phyloP scores from a whole-genome alignment of 2,797 vertebrate genomes.

The Dendrocincla fuliginosa region DNA sequence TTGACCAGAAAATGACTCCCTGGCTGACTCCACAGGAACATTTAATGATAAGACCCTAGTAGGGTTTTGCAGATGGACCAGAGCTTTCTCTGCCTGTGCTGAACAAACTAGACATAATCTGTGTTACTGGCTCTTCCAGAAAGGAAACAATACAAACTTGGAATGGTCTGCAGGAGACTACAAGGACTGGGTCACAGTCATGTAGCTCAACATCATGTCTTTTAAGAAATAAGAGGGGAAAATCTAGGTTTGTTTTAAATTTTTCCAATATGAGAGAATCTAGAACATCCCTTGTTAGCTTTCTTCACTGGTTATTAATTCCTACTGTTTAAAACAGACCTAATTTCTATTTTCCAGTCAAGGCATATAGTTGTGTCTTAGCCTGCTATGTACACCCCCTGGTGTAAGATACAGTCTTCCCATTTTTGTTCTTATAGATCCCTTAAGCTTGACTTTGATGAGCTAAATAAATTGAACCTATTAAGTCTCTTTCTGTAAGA shows the following conservation, averaged over 20 bases:
- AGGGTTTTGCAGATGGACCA: neutral
- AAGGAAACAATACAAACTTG: neutral
- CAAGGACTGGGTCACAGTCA: neutral
- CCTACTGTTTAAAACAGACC: neutral
- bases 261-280: neutral
- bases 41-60: neutral
- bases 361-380: neutral
- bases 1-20: neutral
- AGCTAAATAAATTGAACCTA: conserved; percentile 20
- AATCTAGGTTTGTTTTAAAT: neutral
- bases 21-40: rapidly evolving
- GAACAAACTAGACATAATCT: neutral
- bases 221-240: neutral
- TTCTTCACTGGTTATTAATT: neutral
- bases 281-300: neutral
- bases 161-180: neutral
- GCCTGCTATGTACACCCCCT: neutral
- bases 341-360: neutral
- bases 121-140: neutral
- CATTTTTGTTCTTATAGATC: neutral
- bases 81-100: neutral
- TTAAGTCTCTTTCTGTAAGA: conserved; percentile 8
- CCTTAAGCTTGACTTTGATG: conserved; percentile 36
- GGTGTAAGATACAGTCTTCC: neutral
- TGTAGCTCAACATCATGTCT: neutral